These are phyloP conservation scores for Coendou prehensilis DNA, from an alignment of 2,797 vertebrate species.

Conservation along the genomic window DNA sequence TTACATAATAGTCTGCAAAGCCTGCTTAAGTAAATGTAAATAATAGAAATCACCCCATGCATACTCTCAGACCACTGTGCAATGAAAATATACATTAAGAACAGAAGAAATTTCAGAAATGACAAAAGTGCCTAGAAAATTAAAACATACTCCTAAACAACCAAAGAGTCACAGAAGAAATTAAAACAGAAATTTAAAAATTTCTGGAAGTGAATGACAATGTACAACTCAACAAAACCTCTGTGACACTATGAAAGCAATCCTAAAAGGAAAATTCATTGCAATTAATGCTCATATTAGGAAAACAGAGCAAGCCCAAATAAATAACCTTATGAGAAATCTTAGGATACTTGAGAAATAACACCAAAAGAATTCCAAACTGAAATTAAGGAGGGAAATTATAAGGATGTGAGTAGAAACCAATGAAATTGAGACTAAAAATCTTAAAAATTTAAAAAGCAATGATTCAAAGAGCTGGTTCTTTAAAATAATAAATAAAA, in stretches of 20 bases:
- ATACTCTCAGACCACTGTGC: no score
- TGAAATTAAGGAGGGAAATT: not conserved
- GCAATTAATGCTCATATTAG: not conserved
- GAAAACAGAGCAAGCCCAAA: not conserved
- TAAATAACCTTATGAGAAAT: not conserved
- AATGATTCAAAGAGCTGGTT: not conserved
- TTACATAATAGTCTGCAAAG: not conserved
- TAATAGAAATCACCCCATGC: no score
- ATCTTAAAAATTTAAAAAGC: not conserved
- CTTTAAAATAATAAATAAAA: not conserved
- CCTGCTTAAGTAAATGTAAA: no score
- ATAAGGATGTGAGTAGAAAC: not conserved
- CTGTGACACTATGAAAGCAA: not conserved
- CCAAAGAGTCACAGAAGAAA: not conserved
- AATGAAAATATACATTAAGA: no score
- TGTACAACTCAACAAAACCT: not conserved
- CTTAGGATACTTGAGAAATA: not conserved
- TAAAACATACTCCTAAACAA: no score
- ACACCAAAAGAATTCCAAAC: not conserved
- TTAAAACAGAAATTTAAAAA: not conserved
- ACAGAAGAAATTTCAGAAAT: not conserved
- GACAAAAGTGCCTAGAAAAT: not conserved
- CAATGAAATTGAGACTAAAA: not conserved
- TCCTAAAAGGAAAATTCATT: not conserved
- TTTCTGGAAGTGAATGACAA: not conserved